Evolutionary conservation across 2,113 vertebrate genomes (phyloP).

Genomic region (Oreotrochilus melanogaster): DNA sequence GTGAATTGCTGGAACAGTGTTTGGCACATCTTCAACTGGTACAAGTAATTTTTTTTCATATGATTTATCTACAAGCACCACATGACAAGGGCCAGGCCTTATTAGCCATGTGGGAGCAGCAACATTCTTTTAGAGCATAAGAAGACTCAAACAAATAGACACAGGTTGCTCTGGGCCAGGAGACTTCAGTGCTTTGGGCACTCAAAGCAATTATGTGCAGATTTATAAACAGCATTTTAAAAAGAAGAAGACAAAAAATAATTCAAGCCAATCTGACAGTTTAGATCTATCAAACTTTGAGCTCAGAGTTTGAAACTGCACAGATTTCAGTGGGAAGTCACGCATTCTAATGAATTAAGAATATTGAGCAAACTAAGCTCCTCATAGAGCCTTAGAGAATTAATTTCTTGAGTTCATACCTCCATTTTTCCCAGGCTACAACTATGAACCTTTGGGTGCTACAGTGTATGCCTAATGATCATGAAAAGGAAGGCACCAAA

Average conservation of each 20-base stretch:
- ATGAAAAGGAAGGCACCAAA: neutral
- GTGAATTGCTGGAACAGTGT: neutral
- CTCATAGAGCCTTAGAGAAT: no score
- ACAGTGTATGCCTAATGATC: neutral
- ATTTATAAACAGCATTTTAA: neutral
- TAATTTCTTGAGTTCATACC: no score
- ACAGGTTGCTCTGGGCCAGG: neutral
- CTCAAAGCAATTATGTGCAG: neutral
- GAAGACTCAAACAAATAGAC: neutral
- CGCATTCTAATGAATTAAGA: no score
- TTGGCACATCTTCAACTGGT: neutral
- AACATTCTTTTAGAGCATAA: neutral
- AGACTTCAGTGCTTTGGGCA: neutral
- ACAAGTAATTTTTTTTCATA: neutral
- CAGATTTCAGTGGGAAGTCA: no score
- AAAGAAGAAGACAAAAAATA: no score
- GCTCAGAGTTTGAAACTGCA: no score
- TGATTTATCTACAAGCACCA: neutral
- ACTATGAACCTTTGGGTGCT: neutral
- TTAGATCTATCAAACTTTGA: no score
- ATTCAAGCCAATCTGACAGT: neutral
- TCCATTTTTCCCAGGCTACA: neutral
- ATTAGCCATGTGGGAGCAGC: neutral
- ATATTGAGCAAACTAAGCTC: no score
- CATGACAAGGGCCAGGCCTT: neutral